Percentiles rank a stretch among this genome's conserved stretches.
phyloP scores from a whole-genome alignment of 2,888 invertebrate species.

The Dicyrtoma fusca region DNA sequence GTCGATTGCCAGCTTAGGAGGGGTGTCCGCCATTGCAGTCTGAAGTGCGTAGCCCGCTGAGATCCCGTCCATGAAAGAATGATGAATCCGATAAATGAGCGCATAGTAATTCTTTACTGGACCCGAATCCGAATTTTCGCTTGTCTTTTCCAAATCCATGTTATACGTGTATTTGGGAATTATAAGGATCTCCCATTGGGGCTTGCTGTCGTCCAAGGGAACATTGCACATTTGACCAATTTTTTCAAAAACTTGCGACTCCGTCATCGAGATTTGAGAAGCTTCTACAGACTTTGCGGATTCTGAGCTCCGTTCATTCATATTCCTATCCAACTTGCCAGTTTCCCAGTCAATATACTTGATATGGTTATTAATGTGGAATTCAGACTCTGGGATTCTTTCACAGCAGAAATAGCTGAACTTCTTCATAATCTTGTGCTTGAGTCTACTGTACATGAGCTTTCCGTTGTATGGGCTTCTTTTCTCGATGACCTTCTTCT shows the following conservation, averaged over 20 bases:
- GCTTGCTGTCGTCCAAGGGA: conserved; percentile 24
- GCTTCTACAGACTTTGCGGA: background rate
- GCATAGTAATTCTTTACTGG: conserved; percentile 38
- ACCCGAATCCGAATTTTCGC: background rate
- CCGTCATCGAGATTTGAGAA: conserved; percentile 28
- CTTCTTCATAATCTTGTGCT: conserved; percentile 16
- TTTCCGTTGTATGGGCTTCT: conserved; percentile 37
- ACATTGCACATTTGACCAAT: conserved; percentile 42
- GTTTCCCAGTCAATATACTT: conserved; percentile 25
- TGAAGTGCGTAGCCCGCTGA: conserved; percentile 48
- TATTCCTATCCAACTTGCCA: too few species aligned
- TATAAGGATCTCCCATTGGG: conserved; percentile 46
- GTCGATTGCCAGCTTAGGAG: conserved; percentile 46
- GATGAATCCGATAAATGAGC: conserved; percentile 47
- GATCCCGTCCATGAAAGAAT: conserved; percentile 43
- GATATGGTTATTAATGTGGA: conserved; percentile 41
- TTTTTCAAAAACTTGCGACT: conserved; percentile 42
- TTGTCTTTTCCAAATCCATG: background rate
- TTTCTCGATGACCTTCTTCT: conserved; percentile 19
- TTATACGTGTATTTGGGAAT: conserved; percentile 39
- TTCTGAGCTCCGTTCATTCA: too few species aligned
- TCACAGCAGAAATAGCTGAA: conserved; percentile 48
- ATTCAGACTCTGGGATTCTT: conserved; percentile 18
- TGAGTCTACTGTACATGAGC: conserved; percentile 36
- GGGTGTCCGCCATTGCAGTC: conserved; percentile 46